Conservation (phyloP, 2,113 vertebrate genomes). For the Cyanistes caeruleus region DNA sequence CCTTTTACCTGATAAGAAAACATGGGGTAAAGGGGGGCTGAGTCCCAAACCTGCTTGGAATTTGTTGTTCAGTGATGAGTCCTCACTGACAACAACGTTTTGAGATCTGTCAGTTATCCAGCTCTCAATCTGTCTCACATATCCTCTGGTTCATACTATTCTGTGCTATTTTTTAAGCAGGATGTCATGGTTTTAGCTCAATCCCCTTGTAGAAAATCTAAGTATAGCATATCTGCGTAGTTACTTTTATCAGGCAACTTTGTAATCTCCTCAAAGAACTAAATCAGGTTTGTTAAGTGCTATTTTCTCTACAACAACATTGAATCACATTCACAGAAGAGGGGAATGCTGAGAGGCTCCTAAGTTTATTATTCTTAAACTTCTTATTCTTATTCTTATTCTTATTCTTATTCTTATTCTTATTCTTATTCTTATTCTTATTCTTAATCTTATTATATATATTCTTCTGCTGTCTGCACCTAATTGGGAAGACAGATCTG, state of each 20-base stretch:
- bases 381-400: not conserved
- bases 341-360: not conserved
- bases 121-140: slow-evolving; percentile 59
- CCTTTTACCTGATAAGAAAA: not conserved
- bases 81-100: slow-evolving; percentile 40
- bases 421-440: not conserved
- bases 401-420: not conserved
- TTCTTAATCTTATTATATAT: not conserved
- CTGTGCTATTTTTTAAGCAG: slow-evolving; percentile 62
- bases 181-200: slow-evolving; percentile 63
- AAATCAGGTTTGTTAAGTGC: slow-evolving; percentile 47
- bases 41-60: not conserved
- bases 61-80: slow-evolving; percentile 22
- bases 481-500: not conserved
- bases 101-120: slow-evolving; percentile 62
- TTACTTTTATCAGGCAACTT: slow-evolving; percentile 58
- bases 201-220: slow-evolving; percentile 46
- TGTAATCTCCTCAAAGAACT: slow-evolving; percentile 51
- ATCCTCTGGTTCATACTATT: slow-evolving; percentile 50
- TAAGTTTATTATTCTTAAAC: not conserved
- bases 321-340: slow-evolving; percentile 52
- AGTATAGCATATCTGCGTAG: slow-evolving; percentile 66
- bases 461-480: not conserved
- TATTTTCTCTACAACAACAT: slow-evolving; percentile 54
- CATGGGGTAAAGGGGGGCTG: not conserved